These are phyloP conservation scores for Acanthurus lineatus DNA, from an alignment of 2,797 vertebrate species.

Conservation along the genomic window DNA sequence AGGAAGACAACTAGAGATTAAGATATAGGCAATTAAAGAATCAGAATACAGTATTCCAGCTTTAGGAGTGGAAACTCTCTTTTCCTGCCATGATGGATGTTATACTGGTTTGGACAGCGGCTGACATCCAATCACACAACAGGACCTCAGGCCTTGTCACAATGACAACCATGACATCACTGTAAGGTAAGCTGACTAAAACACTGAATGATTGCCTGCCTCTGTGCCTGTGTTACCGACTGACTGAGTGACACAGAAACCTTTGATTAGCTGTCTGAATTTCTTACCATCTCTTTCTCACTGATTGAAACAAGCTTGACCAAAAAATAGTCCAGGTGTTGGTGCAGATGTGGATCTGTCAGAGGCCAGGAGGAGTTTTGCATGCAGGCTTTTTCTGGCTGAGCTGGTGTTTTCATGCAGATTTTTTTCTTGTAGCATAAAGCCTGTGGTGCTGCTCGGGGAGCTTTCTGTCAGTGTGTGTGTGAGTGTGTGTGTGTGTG, in stretches of 20 bases:
- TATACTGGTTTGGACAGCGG: conserved; percentile 53
- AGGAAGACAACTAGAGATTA: conserved; percentile 17
- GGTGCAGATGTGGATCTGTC: conserved; percentile 21
- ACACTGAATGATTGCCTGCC: conserved; percentile 38
- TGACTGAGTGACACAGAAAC: background rate
- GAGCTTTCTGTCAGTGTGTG: conserved; percentile 23
- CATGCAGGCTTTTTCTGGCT: conserved; percentile 43
- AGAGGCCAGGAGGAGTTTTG: conserved; percentile 2
- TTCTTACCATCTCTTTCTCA: background rate
- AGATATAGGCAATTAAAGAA: conserved; percentile 6
- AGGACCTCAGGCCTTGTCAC: conserved; percentile 80
- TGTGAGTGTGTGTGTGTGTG: conserved; percentile 32
- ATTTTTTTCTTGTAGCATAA: conserved; percentile 51
- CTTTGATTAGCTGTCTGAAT: background rate
- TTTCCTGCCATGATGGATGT: conserved; percentile 62
- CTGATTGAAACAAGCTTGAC: background rate
- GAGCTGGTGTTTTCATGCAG: conserved; percentile 68
- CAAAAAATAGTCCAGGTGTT: conserved; percentile 37
- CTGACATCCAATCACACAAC: conserved; percentile 78
- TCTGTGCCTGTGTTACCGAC: background rate
- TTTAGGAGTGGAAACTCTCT: conserved; percentile 12
- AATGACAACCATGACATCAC: conserved; percentile 77
- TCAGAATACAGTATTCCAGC: background rate
- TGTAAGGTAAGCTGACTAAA: conserved; percentile 76
- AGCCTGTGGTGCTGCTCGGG: conserved; percentile 33